phyloP scores from a whole-genome alignment of 2,888 invertebrate genomes.

The Scotopteryx bipunctaria region DNA sequence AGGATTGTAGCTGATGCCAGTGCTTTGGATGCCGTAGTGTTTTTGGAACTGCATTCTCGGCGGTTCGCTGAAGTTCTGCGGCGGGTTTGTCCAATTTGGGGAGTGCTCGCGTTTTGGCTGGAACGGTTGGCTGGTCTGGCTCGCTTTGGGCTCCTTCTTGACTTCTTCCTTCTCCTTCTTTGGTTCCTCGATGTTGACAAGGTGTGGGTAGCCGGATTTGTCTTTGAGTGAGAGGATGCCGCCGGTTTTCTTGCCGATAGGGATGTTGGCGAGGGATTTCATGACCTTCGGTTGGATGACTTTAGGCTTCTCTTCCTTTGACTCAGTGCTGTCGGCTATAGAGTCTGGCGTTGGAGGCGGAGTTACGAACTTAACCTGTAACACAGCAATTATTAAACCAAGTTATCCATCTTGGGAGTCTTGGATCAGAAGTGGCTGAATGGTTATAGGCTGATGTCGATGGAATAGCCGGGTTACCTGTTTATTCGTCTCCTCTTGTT shows the following conservation, averaged over 20 bases:
- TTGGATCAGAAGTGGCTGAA: too few relatives aligned
- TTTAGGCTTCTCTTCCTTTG: slow-evolving; percentile 67
- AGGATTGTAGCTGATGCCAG: slow-evolving; percentile 61
- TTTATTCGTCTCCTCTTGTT: slow-evolving; percentile 87
- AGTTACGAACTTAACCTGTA: slow-evolving; percentile 83
- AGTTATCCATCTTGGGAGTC: too few relatives aligned
- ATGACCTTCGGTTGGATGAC: slow-evolving; percentile 69
- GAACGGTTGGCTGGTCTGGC: slow-evolving; percentile 40
- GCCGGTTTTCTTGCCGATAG: slow-evolving; percentile 74
- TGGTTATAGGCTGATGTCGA: too few relatives aligned
- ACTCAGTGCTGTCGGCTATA: slow-evolving; percentile 48
- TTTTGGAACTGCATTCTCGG: slow-evolving; percentile 63
- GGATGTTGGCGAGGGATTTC: slow-evolving; percentile 71
- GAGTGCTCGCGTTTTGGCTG: slow-evolving; percentile 51
- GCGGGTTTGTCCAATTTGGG: slow-evolving; percentile 48
- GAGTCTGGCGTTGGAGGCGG: slow-evolving; percentile 75
- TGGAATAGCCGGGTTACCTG: slow-evolving; percentile 67
- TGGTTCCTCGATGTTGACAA: slow-evolving; percentile 70
- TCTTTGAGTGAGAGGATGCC: slow-evolving; percentile 80
- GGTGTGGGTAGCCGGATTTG: slow-evolving; percentile 79
- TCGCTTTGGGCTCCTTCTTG: slow-evolving; percentile 60
- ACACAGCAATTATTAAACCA: too few relatives aligned
- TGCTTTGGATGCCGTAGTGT: slow-evolving; percentile 64
- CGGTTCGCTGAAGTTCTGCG: slow-evolving; percentile 46
- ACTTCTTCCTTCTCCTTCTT: slow-evolving; percentile 68